Conservation (phyloP, 1,140 invertebrate genomes). For the Dryas iulia region DNA sequence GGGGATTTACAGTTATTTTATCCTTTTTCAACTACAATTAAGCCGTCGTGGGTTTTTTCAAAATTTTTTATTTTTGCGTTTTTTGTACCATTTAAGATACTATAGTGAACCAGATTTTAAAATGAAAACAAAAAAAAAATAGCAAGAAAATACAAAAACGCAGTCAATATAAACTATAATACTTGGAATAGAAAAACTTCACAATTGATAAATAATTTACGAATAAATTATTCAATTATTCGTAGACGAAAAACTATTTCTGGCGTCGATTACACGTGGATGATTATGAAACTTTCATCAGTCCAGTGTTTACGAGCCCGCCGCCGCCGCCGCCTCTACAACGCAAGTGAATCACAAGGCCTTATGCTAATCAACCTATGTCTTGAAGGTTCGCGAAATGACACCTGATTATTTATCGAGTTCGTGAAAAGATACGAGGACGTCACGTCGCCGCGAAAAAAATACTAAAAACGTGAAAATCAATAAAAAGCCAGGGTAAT, state of each 20-base stretch:
- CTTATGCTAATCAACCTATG: constrained; percentile 50
- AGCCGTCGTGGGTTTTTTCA: too few species aligned
- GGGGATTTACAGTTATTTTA: too few species aligned
- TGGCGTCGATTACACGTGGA: constrained; percentile 51
- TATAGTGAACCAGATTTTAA: too few species aligned
- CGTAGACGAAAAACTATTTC: constrained; percentile 45
- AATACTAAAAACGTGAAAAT: constrained; percentile 51
- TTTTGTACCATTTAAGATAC: too few species aligned
- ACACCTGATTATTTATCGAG: constrained; percentile 48
- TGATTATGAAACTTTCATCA: constrained; percentile 51
- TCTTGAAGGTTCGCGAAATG: constrained; percentile 44
- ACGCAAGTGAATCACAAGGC: constrained; percentile 45
- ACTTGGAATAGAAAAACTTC: constrained; percentile 5
- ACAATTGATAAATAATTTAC: constrained; percentile 25
- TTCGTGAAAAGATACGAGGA: constrained; percentile 45
- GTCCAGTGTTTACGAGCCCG: constrained; percentile 38
- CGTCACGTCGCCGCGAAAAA: constrained; percentile 61
- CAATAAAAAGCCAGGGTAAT: constrained; percentile 63
- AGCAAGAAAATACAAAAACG: background rate
- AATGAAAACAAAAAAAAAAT: background rate
- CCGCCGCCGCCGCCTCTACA: constrained; percentile 15
- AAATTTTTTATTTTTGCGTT: too few species aligned
- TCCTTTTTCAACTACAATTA: too few species aligned
- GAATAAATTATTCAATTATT: constrained; percentile 47
- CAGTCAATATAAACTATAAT: background rate